Base-by-base conservation (phyloP, 2,797 vertebrate genomes). In the Botia kubotai region DNA sequence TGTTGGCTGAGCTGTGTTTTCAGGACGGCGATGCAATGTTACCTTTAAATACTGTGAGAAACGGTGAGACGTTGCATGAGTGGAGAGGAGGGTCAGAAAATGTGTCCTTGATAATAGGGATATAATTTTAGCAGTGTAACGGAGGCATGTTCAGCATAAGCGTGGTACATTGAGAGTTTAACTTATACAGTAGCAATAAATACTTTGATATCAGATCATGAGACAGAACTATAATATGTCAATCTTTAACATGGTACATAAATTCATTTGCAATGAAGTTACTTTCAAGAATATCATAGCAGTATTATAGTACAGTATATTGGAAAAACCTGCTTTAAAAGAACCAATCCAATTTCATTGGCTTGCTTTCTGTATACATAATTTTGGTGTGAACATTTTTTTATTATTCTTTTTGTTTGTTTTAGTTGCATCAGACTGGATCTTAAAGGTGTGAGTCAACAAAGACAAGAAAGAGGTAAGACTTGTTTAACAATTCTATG, bases 401-500 rank as follows among this genome's bases (percentile, higher is more conserved):
- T 3, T 60, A 10, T 17, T 73, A 60, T 73, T 60, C 12, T 53
- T 58, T 29, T 29, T 17, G 50, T 23, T 10, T 16, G 13, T 16
- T 72, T 72, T 23, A 58, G n/a, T 16, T 6, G 4, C 58, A 62
- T 62, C 23, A 14, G 23, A 4, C 4, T 19, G 2, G 6, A 17
- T 17, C 7, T 46, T 46, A 10, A 5, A 5, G n/a, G 36, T 17
- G 4, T 8, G 13, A 65, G 62, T 36, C 62, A 65, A 36, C 26
- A 36, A 43, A 46, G 66, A 48, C 21, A 16, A 23, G 14, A 57
- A 39, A 14, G n/a, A 70, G 0, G 0, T 26, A 43, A 68, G 55
- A 29, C 17, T 36, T 71, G 76, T 78, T 72, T 72, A 43, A 19
- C 5, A 39, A 80, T 80, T 80, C 70, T 46, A 67, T 80, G 50